Evolutionary conservation across 2,888 invertebrate genomes (phyloP).

Genomic region (Protophormia terraenovae): DNA sequence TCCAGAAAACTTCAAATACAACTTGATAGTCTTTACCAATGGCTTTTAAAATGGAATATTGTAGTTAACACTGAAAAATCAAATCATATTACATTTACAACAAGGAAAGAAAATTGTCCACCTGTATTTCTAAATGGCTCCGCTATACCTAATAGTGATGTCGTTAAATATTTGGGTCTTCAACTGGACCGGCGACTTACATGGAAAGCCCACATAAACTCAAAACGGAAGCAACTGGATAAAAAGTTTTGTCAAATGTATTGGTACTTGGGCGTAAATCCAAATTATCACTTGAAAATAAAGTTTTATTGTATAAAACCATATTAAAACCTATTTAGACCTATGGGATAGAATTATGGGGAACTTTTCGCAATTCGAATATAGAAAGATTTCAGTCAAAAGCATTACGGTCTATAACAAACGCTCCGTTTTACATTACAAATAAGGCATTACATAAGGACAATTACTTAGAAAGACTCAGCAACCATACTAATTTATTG

Average conservation of each 20-base stretch:
- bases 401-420: neutral
- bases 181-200: neutral
- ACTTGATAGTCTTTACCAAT: neutral
- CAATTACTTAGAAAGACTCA: neutral
- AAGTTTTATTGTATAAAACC: neutral
- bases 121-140: neutral
- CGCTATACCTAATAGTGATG: neutral
- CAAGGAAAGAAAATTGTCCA: neutral
- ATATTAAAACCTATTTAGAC: no score
- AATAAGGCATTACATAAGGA: neutral
- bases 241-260: neutral
- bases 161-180: neutral
- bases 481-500: neutral
- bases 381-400: neutral
- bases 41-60: neutral
- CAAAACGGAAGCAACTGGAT: neutral
- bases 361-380: neutral
- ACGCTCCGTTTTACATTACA: neutral
- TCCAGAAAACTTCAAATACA: neutral
- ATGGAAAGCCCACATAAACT: neutral
- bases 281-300: neutral
- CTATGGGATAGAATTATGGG: neutral
- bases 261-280: neutral
- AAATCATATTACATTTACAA: neutral
- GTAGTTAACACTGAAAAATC: neutral